These are phyloP conservation scores for Balaeniceps rex DNA, from an alignment of 2,113 vertebrate species.

Conservation along the genomic window DNA sequence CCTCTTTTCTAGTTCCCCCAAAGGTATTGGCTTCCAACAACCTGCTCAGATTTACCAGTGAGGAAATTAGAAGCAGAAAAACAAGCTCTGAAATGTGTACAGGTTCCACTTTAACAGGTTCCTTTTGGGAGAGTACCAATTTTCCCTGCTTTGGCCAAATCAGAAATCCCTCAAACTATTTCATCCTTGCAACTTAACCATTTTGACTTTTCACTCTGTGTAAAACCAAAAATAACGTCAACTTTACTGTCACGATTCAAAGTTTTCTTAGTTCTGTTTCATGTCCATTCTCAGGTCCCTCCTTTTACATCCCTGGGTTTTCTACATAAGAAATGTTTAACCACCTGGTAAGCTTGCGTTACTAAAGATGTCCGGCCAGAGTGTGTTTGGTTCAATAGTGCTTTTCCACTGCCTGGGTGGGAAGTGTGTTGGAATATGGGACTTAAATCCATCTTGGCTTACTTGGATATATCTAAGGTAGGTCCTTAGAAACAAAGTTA, in stretches of 20 bases:
- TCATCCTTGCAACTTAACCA: neutral
- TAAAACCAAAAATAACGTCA: neutral
- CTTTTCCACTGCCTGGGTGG: neutral
- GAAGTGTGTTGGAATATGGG: neutral
- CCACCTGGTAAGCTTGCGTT: neutral
- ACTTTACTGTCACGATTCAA: neutral
- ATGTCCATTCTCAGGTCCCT: neutral
- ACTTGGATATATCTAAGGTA: neutral
- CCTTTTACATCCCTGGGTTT: fast-evolving
- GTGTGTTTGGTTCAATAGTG: neutral
- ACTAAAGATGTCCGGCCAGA: neutral
- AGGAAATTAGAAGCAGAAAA: neutral
- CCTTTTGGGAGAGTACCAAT: neutral
- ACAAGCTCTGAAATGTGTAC: neutral
- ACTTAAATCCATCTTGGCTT: neutral
- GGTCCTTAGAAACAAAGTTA: neutral
- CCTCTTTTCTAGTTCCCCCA: neutral
- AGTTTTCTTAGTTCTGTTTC: neutral
- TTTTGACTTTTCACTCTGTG: neutral
- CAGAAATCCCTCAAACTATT: neutral
- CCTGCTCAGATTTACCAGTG: neutral
- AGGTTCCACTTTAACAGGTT: neutral
- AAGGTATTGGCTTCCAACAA: neutral
- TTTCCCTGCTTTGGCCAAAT: neutral
- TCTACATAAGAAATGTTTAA: neutral